These are phyloP conservation scores for Leptodactylus fallax DNA, from an alignment of 2,797 vertebrate genomes.

Conservation along the genomic window DNA sequence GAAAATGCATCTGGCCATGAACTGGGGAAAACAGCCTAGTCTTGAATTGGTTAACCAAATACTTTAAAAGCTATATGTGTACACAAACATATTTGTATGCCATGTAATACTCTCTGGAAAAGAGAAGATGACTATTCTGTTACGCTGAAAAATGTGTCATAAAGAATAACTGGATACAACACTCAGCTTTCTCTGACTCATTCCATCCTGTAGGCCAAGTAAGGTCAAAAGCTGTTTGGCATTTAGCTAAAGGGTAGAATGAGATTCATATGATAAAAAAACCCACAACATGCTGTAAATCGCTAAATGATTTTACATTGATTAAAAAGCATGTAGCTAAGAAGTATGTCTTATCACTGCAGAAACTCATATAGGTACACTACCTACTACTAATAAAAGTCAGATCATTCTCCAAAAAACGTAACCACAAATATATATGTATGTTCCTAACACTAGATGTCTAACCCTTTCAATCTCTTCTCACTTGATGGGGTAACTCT, in stretches of 20 bases:
- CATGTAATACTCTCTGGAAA: constrained; percentile 38
- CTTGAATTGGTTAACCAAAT: too few relatives aligned
- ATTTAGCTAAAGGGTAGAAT: constrained; percentile 55
- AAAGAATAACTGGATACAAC: constrained; percentile 43
- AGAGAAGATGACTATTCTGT: constrained; percentile 19
- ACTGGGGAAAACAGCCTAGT: too few relatives aligned
- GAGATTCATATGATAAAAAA: constrained; percentile 34
- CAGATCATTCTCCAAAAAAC: not conserved
- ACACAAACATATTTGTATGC: not conserved
- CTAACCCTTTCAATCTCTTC: not conserved
- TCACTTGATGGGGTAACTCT: not conserved
- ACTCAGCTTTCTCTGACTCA: constrained; percentile 44
- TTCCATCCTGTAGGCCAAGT: constrained; percentile 46
- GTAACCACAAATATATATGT: not conserved
- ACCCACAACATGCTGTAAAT: constrained; percentile 37
- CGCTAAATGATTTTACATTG: not conserved
- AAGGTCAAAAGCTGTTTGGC: constrained; percentile 49
- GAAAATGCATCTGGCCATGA: too few relatives aligned
- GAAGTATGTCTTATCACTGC: not conserved
- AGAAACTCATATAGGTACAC: not conserved
- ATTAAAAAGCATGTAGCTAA: constrained; percentile 9
- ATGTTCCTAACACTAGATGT: not conserved
- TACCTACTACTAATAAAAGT: not conserved
- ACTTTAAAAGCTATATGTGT: too few relatives aligned
- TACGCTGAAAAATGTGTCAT: constrained; percentile 42